A percentile compares a stretch with the other conserved stretches of the same genome.
These are phyloP conservation scores for Lateolabrax maculatus DNA, from an alignment of 2,797 vertebrate species.

Conservation along the genomic window DNA sequence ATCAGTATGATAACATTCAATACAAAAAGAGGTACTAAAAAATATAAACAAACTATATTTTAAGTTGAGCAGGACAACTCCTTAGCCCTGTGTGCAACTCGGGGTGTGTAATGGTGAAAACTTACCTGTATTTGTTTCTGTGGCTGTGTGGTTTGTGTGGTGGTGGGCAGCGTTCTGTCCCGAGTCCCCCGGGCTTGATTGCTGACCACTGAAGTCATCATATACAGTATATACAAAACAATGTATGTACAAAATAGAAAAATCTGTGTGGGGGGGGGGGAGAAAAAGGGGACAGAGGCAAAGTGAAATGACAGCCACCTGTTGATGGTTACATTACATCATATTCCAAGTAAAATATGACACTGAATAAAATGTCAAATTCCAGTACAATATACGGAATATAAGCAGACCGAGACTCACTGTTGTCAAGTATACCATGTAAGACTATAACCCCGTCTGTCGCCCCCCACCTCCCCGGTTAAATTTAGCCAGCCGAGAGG, in stretches of 20 bases:
- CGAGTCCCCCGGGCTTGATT: slow-evolving; percentile 92
- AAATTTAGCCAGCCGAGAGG: slow-evolving; percentile 85
- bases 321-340: not conserved
- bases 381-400: slow-evolving; percentile 30
- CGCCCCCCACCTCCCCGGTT: slow-evolving; percentile 74
- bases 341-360: slow-evolving; percentile 10
- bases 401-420: slow-evolving; percentile 44
- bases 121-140: slow-evolving; percentile 98
- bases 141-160: slow-evolving; percentile 89
- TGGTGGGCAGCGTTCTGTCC: slow-evolving; percentile 90
- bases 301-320: not conserved
- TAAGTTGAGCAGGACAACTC: not conserved
- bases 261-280: slow-evolving; percentile 90
- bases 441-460: slow-evolving; percentile 85
- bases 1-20: not conserved
- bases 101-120: slow-evolving; percentile 1
- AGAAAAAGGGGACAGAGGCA: not conserved
- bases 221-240: slow-evolving; percentile 99
- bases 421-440: slow-evolving; percentile 79
- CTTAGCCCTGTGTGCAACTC: not conserved
- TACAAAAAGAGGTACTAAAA: not conserved
- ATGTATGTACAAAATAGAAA: slow-evolving; percentile 99
- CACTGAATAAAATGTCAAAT: slow-evolving; percentile 17
- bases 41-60: not conserved
- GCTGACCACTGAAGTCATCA: slow-evolving; percentile 98